phyloP scores from a whole-genome alignment of 2,888 invertebrate genomes.

The Apamea epomidion region DNA sequence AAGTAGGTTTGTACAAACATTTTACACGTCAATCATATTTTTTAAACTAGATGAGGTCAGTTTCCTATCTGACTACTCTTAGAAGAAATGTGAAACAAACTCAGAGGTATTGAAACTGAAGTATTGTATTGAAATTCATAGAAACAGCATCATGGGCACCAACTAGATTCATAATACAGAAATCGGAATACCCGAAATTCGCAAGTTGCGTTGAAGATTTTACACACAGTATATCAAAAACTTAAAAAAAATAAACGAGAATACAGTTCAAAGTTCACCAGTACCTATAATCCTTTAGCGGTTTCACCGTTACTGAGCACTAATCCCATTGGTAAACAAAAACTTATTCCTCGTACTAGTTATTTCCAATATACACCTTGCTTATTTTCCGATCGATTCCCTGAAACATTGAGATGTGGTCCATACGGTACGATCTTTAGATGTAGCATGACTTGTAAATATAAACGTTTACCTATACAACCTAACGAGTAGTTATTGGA shows the following conservation, averaged over 20 bases:
- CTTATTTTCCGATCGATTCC: slow-evolving; percentile 25
- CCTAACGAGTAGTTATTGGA: neutral
- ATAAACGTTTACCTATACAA: neutral
- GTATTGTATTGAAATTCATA: too few species aligned
- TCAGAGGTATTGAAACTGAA: too few species aligned
- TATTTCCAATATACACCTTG: slow-evolving; percentile 12
- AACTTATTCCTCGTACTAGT: slow-evolving; percentile 5
- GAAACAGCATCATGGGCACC: neutral
- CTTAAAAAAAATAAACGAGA: neutral
- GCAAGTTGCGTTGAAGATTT: too few species aligned
- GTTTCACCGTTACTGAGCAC: neutral
- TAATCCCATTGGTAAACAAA: slow-evolving; percentile 10
- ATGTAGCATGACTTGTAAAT: slow-evolving; percentile 17
- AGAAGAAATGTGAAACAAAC: too few species aligned
- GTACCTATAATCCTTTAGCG: neutral
- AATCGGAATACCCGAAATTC: too few species aligned
- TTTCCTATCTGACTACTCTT: too few species aligned
- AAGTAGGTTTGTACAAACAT: too few species aligned
- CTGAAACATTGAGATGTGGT: slow-evolving; percentile 2
- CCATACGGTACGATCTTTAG: slow-evolving; percentile 11
- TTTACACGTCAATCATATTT: too few species aligned
- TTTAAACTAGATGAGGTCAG: too few species aligned
- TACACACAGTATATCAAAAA: too few species aligned
- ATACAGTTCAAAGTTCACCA: neutral
- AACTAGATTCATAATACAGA: neutral